Base-by-base conservation (phyloP, 1,140 invertebrate genomes). In the Proctacanthus coquilletti region DNA sequence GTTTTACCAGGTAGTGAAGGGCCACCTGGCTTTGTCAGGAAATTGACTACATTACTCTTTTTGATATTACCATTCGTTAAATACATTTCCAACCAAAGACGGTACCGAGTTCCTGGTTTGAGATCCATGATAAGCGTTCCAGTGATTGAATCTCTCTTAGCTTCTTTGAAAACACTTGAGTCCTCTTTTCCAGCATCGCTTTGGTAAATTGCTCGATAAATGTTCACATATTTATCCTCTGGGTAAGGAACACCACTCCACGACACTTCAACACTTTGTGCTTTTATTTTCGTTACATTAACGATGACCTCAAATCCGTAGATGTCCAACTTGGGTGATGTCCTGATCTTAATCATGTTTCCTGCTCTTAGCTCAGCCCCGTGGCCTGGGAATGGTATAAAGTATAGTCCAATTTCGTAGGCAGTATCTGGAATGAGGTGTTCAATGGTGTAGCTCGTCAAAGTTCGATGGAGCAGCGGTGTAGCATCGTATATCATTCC, bases 151-250 rank as follows among this genome's bases (percentile, higher is more conserved):
- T 87, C 84, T 44, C 81, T 66, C 34, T 85, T 80, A 2, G 84
- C 80, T 15, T 86, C 72, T 60, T 86, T 81, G 56, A 91, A 89
- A 0, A 74, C 77, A 49, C 77, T 84, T 1, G 76, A 77, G 44
- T 85, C 79, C 42, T 83, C 80, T 43, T 79, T 74, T 4, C 72
- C 73, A 2, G 66, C 69, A 50, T 82, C 77, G 46, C 72, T 76
- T 46, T 84, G 77, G 53, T 86, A 89, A 39, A 85, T 81, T 3
- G 83, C 80, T 43, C 84, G 70, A 60, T 82, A 88, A 44, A 93
- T 85, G 46, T 87, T 81, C n/a, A 92, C 81, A 62, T 80, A 88
- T 51, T 89, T 85, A 46, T 88, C 84, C 44, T 85, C 77, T 0
- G 86, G 86, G 50, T 80, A 74, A 4, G 86, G 84, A 1, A 91